Evolutionary conservation across 1,140 invertebrate species (phyloP).

Genomic region (Drosophila mayri): DNA sequence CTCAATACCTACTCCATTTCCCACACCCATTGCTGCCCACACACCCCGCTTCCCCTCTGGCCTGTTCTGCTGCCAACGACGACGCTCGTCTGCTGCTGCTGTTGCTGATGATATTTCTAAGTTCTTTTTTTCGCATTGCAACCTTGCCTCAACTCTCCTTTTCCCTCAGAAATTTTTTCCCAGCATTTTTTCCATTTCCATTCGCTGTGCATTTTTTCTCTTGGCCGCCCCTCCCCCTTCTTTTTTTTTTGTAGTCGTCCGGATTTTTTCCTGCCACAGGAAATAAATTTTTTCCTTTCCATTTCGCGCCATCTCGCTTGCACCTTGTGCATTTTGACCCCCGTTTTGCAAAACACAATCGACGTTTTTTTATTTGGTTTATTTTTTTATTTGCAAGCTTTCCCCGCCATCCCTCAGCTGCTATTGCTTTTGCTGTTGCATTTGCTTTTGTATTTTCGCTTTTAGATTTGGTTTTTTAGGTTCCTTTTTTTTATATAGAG

Average conservation of each 20-base stretch:
- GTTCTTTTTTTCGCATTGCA: slow-evolving; percentile 74
- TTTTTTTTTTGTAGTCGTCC: slow-evolving; percentile 16
- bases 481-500: slow-evolving; percentile 25
- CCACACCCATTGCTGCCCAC: slow-evolving; percentile 18
- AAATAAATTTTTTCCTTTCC: slow-evolving; percentile 72
- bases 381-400: slow-evolving; percentile 39
- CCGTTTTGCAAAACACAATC: slow-evolving; percentile 69
- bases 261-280: slow-evolving; percentile 66
- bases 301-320: slow-evolving; percentile 58
- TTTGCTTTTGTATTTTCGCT: slow-evolving; percentile 58
- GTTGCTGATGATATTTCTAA: slow-evolving; percentile 72
- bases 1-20: background rate
- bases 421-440: slow-evolving; percentile 39
- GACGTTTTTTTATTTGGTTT: slow-evolving; percentile 29
- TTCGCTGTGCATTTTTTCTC: slow-evolving; percentile 77
- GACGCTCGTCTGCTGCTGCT: slow-evolving; percentile 52
- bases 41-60: slow-evolving; percentile 32
- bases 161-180: slow-evolving; percentile 43
- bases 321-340: slow-evolving; percentile 65
- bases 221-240: slow-evolving; percentile 58
- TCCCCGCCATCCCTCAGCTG: slow-evolving; percentile 36
- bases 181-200: slow-evolving; percentile 68
- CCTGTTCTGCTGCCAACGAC: slow-evolving; percentile 27
- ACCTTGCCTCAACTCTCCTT: slow-evolving; percentile 69
- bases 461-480: slow-evolving; percentile 74